phyloP scores from a whole-genome alignment of 2,113 vertebrate genomes.

The Ictidomys tridecemlineatus region DNA sequence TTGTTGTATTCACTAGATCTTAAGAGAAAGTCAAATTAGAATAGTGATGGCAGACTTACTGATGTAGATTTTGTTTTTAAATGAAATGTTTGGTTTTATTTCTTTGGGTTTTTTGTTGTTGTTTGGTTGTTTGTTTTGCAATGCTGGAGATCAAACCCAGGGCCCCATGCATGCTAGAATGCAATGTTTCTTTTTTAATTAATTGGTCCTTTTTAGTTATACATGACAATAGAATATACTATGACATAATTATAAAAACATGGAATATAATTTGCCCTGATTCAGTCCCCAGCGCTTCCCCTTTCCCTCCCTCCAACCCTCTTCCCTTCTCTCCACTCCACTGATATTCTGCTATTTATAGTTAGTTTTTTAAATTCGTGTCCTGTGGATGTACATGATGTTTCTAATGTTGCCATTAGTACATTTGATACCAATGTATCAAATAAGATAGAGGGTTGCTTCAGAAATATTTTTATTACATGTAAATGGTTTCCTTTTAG shows the following conservation, averaged over 20 bases:
- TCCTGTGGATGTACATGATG: too few relatives aligned
- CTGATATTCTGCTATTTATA: too few relatives aligned
- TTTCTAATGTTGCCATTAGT: neutral
- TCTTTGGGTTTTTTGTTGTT: neutral
- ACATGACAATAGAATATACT: too few relatives aligned
- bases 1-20: neutral
- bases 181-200: neutral
- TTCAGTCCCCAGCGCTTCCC: too few relatives aligned
- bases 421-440: neutral
- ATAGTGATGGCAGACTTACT: neutral
- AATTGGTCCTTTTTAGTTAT: too few relatives aligned
- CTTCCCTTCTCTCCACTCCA: too few relatives aligned
- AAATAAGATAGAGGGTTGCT: neutral
- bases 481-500: neutral
- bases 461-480: neutral
- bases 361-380: too few relatives aligned
- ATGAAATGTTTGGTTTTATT: neutral
- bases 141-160: neutral
- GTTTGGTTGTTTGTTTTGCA: neutral
- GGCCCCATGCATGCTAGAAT: neutral
- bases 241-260: too few relatives aligned
- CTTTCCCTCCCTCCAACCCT: too few relatives aligned
- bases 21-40: neutral
- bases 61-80: neutral
- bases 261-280: too few relatives aligned